Evolutionary conservation across 2,888 invertebrate species (phyloP).

Genomic region (Lottia gigantea): DNA sequence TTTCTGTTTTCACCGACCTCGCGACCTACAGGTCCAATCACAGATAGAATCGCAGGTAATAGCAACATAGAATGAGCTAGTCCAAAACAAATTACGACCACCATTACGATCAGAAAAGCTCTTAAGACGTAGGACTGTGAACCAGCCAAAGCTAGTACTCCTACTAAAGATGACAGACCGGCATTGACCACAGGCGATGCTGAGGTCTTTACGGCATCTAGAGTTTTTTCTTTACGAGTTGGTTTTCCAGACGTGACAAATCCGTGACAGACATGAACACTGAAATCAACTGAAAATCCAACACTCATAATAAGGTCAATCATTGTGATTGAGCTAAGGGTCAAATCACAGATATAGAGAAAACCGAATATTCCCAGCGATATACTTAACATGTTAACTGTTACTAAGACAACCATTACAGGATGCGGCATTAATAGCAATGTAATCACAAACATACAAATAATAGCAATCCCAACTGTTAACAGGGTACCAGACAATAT

Average conservation of each 20-base stretch:
- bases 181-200: constrained; percentile 52
- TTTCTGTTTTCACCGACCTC: neutral
- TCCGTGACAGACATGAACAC: constrained; percentile 50
- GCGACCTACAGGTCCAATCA: constrained; percentile 28
- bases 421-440: constrained; percentile 58
- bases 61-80: constrained; percentile 43
- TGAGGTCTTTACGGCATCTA: constrained; percentile 35
- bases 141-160: constrained; percentile 39
- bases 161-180: constrained; percentile 46
- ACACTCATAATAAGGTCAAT: constrained; percentile 60
- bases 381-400: constrained; percentile 54
- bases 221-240: constrained; percentile 28
- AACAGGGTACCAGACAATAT: constrained; percentile 54
- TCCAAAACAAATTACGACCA: constrained; percentile 45
- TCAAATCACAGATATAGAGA: constrained; percentile 51
- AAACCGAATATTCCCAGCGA: constrained; percentile 56
- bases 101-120: constrained; percentile 50
- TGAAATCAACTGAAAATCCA: constrained; percentile 59
- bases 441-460: constrained; percentile 54
- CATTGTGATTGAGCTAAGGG: constrained; percentile 57
- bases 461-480: constrained; percentile 53
- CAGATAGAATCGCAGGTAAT: constrained; percentile 43
- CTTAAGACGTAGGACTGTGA: constrained; percentile 47
- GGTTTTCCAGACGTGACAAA: constrained; percentile 36
- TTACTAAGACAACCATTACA: constrained; percentile 47